Conservation (phyloP, 2,797 vertebrate genomes). For the Tiaroga cobitis region DNA sequence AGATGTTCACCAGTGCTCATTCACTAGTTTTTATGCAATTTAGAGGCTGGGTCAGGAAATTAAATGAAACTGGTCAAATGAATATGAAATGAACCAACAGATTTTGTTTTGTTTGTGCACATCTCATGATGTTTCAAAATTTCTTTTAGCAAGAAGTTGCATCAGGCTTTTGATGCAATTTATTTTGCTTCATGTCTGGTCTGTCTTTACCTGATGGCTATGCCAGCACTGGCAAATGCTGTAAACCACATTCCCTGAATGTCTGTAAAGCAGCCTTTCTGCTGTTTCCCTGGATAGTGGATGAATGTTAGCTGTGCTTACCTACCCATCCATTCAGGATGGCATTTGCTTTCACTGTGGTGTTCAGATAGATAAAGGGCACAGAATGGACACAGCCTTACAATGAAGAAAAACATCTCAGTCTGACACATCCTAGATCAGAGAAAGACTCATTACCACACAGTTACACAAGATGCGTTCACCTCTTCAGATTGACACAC, state of each 20-base stretch:
- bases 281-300: slow-evolving; percentile 33
- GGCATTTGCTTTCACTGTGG: slow-evolving; percentile 67
- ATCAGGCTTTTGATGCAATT: background rate
- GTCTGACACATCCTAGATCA: background rate
- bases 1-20: background rate
- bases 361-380: slow-evolving; percentile 67
- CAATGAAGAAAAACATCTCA: slow-evolving; percentile 5
- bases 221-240: slow-evolving; percentile 11
- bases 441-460: background rate
- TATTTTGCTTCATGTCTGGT: slow-evolving; percentile 1
- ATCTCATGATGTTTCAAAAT: background rate
- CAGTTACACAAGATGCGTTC: background rate
- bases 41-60: background rate
- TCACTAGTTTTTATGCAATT: background rate
- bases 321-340: slow-evolving; percentile 56
- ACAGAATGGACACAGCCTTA: slow-evolving; percentile 61
- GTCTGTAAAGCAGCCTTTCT: slow-evolving; percentile 28
- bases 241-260: slow-evolving; percentile 16
- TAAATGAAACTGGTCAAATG: no score
- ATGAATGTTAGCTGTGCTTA: slow-evolving; percentile 56
- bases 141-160: background rate
- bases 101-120: background rate
- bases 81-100: background rate
- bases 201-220: slow-evolving; percentile 5
- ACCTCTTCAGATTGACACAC: background rate